Evolutionary conservation across 2,113 vertebrate genomes (phyloP).

Genomic region (Otocyon megalotis): DNA sequence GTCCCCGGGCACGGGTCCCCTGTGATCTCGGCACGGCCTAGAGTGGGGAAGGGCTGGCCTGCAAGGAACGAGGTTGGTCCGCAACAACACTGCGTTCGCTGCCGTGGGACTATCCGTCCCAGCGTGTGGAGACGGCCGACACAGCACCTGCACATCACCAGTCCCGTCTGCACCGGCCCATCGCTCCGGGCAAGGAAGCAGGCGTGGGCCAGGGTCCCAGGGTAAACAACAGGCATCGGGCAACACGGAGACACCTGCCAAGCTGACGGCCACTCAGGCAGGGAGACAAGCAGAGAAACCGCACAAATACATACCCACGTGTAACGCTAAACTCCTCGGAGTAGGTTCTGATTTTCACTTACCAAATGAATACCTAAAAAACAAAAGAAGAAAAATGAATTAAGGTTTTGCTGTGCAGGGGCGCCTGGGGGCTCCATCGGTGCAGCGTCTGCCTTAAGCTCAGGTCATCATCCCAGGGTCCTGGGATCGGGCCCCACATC

Average conservation of each 20-base stretch:
- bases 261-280: not conserved
- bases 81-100: not conserved
- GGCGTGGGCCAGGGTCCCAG: not conserved
- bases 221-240: not conserved
- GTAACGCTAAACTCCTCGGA: slow-evolving; percentile 44
- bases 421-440: not conserved
- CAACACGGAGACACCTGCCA: fast-evolving
- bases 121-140: not conserved
- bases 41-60: not conserved
- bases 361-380: slow-evolving; percentile 93
- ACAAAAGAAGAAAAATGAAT: slow-evolving; percentile 78
- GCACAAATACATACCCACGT: slow-evolving; percentile 82
- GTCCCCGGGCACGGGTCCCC: not conserved
- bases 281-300: not conserved
- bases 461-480: not conserved
- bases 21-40: not conserved
- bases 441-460: not conserved
- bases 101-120: not conserved
- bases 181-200: not conserved
- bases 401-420: not conserved
- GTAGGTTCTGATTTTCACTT: slow-evolving; percentile 84
- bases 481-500: not conserved
- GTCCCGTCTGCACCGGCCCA: not conserved
- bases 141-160: too few relatives aligned
- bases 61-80: not conserved